Base-by-base conservation (phyloP, 2,888 invertebrate species). In the Watsonalla cultraria region DNA sequence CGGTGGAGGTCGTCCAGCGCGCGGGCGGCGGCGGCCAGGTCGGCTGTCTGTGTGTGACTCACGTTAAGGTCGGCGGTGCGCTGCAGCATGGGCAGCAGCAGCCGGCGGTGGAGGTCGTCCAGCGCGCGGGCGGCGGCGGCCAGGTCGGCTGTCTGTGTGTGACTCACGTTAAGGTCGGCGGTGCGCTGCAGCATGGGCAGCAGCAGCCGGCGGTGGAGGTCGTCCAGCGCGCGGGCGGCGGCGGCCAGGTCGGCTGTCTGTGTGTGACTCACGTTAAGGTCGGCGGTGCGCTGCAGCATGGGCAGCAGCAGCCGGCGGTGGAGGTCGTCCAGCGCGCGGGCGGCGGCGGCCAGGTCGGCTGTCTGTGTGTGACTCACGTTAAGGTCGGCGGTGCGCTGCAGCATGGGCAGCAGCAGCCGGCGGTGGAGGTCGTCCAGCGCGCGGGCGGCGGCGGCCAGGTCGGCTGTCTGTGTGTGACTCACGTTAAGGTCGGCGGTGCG, bases 371-470 rank as follows among this genome's bases (percentile, higher is more conserved):
- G 15, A 66, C 85, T 82, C 54, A 92, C 92, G 64, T 91, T 92
- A 49, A 94, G 89, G 64, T 83, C 72, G 50, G 86, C 81, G 51
- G 94, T 92, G 68, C 92, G 84, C 33, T 74, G 70, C 45, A 91
- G 86, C 94, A 96, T 94, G 47, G 94, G 94, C 51, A 78, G 76
- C 46, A 95, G 92, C 58, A 93, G 82, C 59, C 92, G 91, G 47
- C 78, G 81, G 65, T 95, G 94, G 77, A 94, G 94, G 11, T 88
- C 84, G 59, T 90, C 86, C 60, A 96, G 86, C 92, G 92, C 51
- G 33, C 52, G 58, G 54, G 90, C 78, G 6, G 93, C 92, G 62
- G 93, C 93, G 56, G 85, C 85, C 52, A 80, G 85, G 74, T 79
- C 69, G 60, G 70, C 61, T 42, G 84, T 79, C 62, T 85, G 84